phyloP scores from a whole-genome alignment of 64 coral and sea anemone species.

The Hydrozoanthus tunicans region DNA sequence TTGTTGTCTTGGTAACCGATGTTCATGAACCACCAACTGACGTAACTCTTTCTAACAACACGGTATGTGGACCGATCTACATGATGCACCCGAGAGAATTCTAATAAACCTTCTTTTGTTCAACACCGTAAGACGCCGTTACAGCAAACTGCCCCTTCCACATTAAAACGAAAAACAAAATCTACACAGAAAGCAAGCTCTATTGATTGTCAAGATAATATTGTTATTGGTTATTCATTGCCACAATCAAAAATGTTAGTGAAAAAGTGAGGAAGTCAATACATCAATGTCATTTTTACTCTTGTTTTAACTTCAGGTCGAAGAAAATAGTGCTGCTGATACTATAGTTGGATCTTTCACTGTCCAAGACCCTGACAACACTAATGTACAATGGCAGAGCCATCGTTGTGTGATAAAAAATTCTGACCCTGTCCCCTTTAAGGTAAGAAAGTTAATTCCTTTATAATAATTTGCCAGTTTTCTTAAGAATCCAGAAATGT shows the following conservation, averaged over 20 bases:
- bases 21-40: conserved; percentile 76
- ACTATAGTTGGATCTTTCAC: conserved; percentile 67
- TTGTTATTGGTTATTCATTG: not conserved
- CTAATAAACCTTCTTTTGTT: too few species aligned
- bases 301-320: conserved; percentile 45
- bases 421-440: conserved; percentile 59
- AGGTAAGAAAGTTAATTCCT: conserved; percentile 40
- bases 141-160: too few species aligned
- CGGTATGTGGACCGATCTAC: conserved; percentile 14
- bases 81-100: too few species aligned
- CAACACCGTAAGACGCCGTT: too few species aligned
- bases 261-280: too few species aligned
- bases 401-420: conserved; percentile 64
- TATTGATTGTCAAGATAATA: not conserved
- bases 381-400: conserved; percentile 54
- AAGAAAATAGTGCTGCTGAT: conserved; percentile 65
- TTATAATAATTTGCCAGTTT: not conserved
- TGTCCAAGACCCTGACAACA: conserved; percentile 80
- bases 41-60: conserved; percentile 55
- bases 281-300: not conserved
- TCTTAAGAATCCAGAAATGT: not conserved
- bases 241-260: too few species aligned
- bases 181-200: too few species aligned
- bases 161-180: too few species aligned
- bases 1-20: conserved; percentile 74